Conservation (phyloP, 2,888 invertebrate genomes). For the Mesodorylaimus sp. region DNA sequence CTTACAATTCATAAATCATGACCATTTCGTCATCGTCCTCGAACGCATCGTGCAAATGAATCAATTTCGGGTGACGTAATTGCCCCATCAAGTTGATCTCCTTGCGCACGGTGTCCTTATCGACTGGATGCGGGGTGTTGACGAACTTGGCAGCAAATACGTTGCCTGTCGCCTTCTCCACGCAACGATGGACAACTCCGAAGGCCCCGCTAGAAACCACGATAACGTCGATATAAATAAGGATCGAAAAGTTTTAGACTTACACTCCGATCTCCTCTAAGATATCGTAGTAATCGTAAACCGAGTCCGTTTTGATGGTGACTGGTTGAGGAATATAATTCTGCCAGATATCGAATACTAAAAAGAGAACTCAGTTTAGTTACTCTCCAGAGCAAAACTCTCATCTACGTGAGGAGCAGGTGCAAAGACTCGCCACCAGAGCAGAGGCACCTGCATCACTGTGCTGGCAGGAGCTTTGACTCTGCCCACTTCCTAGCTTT, state of each 20-base stretch:
- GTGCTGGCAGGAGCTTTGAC: no score
- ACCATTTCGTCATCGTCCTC: slow-evolving; percentile 99
- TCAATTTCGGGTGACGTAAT: slow-evolving; percentile 69
- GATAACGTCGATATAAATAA: no score
- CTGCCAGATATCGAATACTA: slow-evolving; percentile 87
- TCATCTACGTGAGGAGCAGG: no score
- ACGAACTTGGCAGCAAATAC: slow-evolving; percentile 99
- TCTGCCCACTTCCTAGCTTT: no score
- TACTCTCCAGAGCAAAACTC: no score
- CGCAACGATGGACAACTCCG: slow-evolving; percentile 92
- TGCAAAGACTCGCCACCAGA: no score
- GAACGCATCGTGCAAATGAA: slow-evolving; percentile 93
- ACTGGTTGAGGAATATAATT: slow-evolving; percentile 94
- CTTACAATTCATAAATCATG: slow-evolving; percentile 94
- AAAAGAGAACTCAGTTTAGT: no score
- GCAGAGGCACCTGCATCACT: no score
- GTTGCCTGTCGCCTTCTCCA: slow-evolving; percentile 85
- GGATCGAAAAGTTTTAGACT: no score
- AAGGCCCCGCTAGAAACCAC: slow-evolving; percentile 84
- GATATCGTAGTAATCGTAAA: slow-evolving; percentile 94
- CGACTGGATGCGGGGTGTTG: slow-evolving; percentile 51
- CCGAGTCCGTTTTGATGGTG: slow-evolving; percentile 77
- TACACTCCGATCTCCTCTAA: slow-evolving; percentile 90
- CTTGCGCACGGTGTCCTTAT: slow-evolving; percentile 87
- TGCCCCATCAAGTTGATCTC: slow-evolving; percentile 99